Evolutionary conservation across 1,140 invertebrate species (phyloP), one percentile per base, ranked within the genome.

Genomic region (Carcinoscorpius rotundicauda): DNA sequence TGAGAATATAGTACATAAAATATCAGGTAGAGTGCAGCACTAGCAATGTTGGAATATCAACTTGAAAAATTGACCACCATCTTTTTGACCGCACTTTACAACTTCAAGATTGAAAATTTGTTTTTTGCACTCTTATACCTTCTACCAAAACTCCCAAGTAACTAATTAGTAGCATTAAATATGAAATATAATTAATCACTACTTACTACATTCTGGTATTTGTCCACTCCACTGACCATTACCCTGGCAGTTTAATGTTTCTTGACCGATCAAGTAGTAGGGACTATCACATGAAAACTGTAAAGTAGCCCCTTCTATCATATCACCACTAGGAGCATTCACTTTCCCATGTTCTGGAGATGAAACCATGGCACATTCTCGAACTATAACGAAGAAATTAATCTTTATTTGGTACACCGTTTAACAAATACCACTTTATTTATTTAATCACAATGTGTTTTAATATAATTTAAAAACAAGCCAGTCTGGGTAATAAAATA

Each of bases 261-360:
- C 49, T 11, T 29, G 29, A 9, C 66, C 66, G 2, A 61, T 53
- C 6, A 67, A 60, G 4, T 63, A 49, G 29, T 67, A 60, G 51
- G 61, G 10, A 4, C 52, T 29, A 48, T 64, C 59, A 52, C 66
- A 67, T 0, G 50, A n/a, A 4, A 61, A 29, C 6, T 11, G 58
- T 5, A 63, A 62, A n/a, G 58, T 64, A 8, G 61, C 66, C 0
- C 62, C 66, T 58, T 64, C 66, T 5, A 64, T 58, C n/a, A 67
- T 49, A n/a, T 64, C 62, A 29, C 60, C 64, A 29, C 58, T 53
- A 5, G 62, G 61, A 52, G 64, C 64, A 8, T 8, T 52, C 5
- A 67, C 10, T 49, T 55, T 9, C 11, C 66, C 66, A n/a, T 67
- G 64, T 3, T 62, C 66, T 9, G 66, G 66, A 8, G 66, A 62